Percentiles rank a stretch among this genome's conserved stretches.
phyloP scores from a whole-genome alignment of 2,113 vertebrate genomes.

The Speoplatyrhinus poulsoni region DNA sequence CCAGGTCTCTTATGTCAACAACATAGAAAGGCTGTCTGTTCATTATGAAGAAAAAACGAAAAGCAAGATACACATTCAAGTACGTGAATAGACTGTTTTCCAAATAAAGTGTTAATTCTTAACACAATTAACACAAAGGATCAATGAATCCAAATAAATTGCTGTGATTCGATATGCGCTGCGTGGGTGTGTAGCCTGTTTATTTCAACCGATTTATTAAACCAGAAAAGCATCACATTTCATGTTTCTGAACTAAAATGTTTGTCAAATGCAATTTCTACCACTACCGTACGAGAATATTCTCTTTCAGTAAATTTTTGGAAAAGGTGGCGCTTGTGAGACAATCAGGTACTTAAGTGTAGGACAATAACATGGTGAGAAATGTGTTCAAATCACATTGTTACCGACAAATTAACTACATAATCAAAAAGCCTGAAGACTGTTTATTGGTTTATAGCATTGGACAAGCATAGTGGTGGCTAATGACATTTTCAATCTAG shows the following conservation, averaged over 20 bases:
- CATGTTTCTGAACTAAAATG: too few relatives aligned
- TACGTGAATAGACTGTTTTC: too few relatives aligned
- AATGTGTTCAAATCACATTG: not conserved
- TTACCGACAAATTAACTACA: not conserved
- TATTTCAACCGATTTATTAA: not conserved
- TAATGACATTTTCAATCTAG: constrained; percentile 15
- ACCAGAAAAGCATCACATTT: too few relatives aligned
- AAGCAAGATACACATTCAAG: too few relatives aligned
- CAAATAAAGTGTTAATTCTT: too few relatives aligned
- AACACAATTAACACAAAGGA: not conserved
- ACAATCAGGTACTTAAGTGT: not conserved
- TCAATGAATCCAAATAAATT: not conserved
- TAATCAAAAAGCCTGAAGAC: not conserved
- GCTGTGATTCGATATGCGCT: not conserved
- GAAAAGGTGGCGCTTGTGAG: not conserved
- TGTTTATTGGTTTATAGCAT: not conserved
- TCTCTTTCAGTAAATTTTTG: not conserved
- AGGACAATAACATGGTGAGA: not conserved
- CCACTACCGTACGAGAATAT: not conserved
- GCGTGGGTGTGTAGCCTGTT: not conserved
- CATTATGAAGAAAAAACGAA: too few relatives aligned
- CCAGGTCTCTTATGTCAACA: too few relatives aligned
- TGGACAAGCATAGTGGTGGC: constrained; percentile 1
- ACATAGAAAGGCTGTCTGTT: too few relatives aligned
- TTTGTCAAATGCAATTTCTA: not conserved